Evolutionary conservation across 2,888 invertebrate genomes (phyloP).

Genomic region (Dione vanillae): DNA sequence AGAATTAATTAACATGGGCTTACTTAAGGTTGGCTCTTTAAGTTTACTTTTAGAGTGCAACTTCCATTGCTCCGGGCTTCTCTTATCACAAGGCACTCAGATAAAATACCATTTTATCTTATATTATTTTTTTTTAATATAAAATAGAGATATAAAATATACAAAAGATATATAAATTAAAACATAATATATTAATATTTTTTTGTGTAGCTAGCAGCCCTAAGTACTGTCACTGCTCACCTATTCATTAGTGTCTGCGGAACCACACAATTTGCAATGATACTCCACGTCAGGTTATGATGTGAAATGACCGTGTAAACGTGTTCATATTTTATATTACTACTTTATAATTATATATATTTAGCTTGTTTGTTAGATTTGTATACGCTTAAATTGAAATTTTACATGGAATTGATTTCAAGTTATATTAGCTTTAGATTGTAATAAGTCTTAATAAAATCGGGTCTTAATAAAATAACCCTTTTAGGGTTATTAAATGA

Average conservation of each 20-base stretch:
- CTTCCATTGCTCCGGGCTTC: too few relatives aligned
- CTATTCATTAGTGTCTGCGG: constrained; percentile 37
- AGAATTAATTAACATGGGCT: too few relatives aligned
- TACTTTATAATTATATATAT: constrained; percentile 14
- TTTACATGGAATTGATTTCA: not conserved
- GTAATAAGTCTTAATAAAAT: not conserved
- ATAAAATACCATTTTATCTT: too few relatives aligned
- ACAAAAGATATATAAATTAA: too few relatives aligned
- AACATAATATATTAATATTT: not conserved
- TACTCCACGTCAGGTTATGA: constrained; percentile 35
- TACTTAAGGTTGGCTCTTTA: too few relatives aligned
- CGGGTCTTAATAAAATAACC: not conserved
- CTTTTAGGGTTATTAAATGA: too few relatives aligned
- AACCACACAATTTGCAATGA: constrained; percentile 34
- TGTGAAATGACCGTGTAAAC: constrained; percentile 35
- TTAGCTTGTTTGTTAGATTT: not conserved
- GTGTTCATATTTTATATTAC: constrained; percentile 26
- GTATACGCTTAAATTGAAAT: not conserved
- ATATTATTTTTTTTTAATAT: too few relatives aligned
- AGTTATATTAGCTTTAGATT: not conserved
- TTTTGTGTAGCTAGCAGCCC: not conserved
- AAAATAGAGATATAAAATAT: not conserved
- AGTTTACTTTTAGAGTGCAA: too few relatives aligned
- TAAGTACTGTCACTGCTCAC: constrained; percentile 29
- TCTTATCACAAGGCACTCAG: too few relatives aligned